Evolutionary conservation across 2,888 invertebrate genomes (phyloP), one percentile per base, ranked within the genome.

Genomic region (Melanostoma scalare): DNA sequence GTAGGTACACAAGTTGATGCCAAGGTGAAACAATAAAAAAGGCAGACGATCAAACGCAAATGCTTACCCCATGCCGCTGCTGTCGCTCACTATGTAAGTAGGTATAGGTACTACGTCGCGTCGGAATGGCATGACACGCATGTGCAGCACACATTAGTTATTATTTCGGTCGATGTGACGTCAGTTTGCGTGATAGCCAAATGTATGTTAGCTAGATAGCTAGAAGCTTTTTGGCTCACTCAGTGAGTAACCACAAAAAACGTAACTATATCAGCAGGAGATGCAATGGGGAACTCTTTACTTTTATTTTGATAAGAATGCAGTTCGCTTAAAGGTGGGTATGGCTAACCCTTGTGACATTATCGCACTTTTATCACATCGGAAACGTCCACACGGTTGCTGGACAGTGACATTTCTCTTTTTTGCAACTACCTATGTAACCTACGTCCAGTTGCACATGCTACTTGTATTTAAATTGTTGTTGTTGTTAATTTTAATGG

Each of bases 171-270:
- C 40, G 42, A 35, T 48, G 42, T 82, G 82, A 82, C 82, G 82
- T 82, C 78, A 82, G 67, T 30, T 82, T 82, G 82, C 78, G 82
- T 82, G 82, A 63, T 46, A 10, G 56, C 40, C 60, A 61, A 44
- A 68, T 36, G 50, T 60, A 3, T 20, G 20, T 20, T 20, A 20
- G 20, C 20, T 20, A 20, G 20, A 20, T 20, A 20, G 20, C 20
- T 20, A 20, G 20, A 20, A 20, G 20, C 20, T 20, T 20, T 20
- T 20, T 20, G 20, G 20, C 20, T 20, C 20, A 20, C 20, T 20
- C 20, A 20, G 20, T 20, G 20, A 20, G 20, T 20, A 20, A 20
- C 20, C 20, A 20, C 20, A 20, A 20, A 20, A 20, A 20, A 20
- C 0, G 20, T 20, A 20, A 1, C 1, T 20, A 68, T 69, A 63